These are phyloP conservation scores for Ceratosolen fusciceps DNA, from an alignment of 1,140 invertebrate genomes.

Conservation along the genomic window DNA sequence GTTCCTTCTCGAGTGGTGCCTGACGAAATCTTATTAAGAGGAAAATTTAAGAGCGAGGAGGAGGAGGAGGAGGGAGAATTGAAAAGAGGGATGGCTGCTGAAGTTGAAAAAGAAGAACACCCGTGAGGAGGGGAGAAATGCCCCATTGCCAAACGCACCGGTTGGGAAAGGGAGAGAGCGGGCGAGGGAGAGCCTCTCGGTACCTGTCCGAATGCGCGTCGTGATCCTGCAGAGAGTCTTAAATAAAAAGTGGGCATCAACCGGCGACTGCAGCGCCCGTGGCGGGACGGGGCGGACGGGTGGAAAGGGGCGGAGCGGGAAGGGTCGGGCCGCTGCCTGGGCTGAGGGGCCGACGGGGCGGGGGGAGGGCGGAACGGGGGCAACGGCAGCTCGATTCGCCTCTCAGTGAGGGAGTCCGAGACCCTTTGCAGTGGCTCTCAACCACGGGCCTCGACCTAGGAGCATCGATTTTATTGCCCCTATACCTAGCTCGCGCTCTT, in stretches of 20 bases:
- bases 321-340: too few species aligned
- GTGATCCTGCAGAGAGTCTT: neutral
- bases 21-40: neutral
- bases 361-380: too few species aligned
- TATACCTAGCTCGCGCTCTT: conserved; percentile 2
- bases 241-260: conserved; percentile 45
- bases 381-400: too few species aligned
- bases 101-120: neutral
- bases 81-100: neutral
- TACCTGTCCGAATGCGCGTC: conserved; percentile 18
- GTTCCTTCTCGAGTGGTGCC: neutral
- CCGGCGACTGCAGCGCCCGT: conserved; percentile 6
- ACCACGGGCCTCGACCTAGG: neutral
- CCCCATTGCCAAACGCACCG: neutral
- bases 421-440: conserved; percentile 48
- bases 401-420: neutral
- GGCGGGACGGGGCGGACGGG: too few species aligned
- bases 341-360: too few species aligned
- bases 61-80: neutral
- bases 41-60: neutral
- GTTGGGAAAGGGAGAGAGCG: neutral
- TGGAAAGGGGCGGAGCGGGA: too few species aligned
- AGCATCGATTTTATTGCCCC: conserved; percentile 43
- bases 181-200: conserved; percentile 22
- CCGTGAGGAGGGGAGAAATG: neutral